These are phyloP conservation scores for Rhynchomys soricoides DNA, from an alignment of 2,113 vertebrate genomes.

Conservation along the genomic window DNA sequence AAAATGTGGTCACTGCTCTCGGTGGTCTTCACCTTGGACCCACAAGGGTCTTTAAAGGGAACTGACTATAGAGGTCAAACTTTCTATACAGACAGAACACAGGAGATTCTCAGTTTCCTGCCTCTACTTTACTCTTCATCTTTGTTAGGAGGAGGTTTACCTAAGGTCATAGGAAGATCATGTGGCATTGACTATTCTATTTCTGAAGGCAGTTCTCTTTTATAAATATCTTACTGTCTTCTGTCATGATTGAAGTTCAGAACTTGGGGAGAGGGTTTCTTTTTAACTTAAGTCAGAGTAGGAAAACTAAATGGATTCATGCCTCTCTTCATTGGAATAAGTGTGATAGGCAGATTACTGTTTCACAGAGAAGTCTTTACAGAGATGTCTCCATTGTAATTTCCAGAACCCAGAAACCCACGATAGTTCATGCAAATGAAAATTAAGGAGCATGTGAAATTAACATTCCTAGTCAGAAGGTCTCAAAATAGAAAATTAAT, in stretches of 20 bases:
- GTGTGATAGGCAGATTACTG: not conserved
- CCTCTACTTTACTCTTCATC: no score
- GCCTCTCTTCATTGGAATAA: not conserved
- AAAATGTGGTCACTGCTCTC: not conserved
- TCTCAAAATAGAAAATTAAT: not conserved
- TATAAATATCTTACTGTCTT: not conserved
- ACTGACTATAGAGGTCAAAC: rapidly evolving
- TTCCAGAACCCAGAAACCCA: not conserved
- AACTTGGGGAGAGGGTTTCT: not conserved
- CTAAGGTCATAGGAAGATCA: not conserved
- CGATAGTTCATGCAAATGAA: not conserved
- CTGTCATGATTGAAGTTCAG: not conserved
- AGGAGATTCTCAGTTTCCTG: rapidly evolving
- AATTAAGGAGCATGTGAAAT: not conserved
- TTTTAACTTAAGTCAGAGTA: not conserved
- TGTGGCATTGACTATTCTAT: not conserved
- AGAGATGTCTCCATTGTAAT: not conserved
- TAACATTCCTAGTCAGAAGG: not conserved
- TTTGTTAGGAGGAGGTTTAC: not conserved
- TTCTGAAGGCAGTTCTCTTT: not conserved
- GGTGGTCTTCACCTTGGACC: not conserved
- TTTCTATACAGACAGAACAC: not conserved
- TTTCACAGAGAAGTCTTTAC: not conserved
- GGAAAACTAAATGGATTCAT: not conserved
- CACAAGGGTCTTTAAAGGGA: not conserved